phyloP scores from a whole-genome alignment of 1,140 invertebrate genomes.

The Heliconius eleuchia region DNA sequence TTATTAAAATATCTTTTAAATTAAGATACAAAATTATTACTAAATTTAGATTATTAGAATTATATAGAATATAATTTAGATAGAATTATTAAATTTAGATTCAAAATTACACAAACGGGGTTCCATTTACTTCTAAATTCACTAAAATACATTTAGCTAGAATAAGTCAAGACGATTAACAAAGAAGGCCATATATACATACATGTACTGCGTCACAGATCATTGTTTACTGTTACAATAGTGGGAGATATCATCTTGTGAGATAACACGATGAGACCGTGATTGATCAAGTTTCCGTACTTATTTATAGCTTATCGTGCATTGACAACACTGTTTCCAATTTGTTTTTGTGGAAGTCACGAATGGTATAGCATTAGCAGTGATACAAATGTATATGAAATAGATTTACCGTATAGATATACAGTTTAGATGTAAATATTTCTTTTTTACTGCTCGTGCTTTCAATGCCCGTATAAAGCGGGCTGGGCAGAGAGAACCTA shows the following conservation, averaged over 20 bases:
- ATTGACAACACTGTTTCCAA: constrained; percentile 3
- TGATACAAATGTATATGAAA: background rate
- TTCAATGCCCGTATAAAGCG: no score
- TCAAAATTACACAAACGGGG: background rate
- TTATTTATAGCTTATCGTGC: constrained; percentile 19
- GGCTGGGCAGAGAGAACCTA: no score
- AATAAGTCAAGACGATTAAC: background rate
- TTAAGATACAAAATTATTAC: no score
- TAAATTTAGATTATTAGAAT: no score
- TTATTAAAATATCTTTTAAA: no score
- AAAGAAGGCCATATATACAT: background rate
- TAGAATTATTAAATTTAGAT: background rate
- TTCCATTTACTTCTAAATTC: background rate
- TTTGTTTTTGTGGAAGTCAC: background rate
- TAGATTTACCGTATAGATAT: background rate
- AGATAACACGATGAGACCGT: constrained; percentile 16
- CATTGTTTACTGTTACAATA: constrained; percentile 22
- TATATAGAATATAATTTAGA: no score
- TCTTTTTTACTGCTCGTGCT: no score
- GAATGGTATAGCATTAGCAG: background rate
- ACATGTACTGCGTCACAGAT: background rate
- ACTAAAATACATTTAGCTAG: background rate
- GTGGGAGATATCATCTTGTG: constrained; percentile 13
- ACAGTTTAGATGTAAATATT: no score
- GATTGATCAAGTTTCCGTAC: constrained; percentile 22